Base-by-base conservation (phyloP, 2,888 invertebrate genomes). In the Salticus scenicus region DNA sequence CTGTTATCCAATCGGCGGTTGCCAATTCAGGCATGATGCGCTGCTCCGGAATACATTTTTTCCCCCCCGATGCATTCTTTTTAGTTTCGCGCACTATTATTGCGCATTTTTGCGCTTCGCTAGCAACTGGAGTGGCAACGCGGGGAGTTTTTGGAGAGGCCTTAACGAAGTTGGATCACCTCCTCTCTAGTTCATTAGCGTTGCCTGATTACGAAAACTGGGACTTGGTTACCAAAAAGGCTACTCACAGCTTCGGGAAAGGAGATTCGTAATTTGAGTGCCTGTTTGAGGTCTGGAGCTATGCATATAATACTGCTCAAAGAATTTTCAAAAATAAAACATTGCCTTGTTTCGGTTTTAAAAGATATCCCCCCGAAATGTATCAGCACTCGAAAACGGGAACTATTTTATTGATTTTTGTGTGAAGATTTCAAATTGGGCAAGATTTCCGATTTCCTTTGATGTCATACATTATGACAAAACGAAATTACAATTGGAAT, bases 1-100 rank as follows among this genome's bases (percentile, higher is more conserved):
- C 75, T 81, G 81, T 81, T 81, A 81, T 41, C 81, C 81, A 81
- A 81, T 81, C 75, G 81, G 81, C 69, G 75, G 81, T 33, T 57
- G 28, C 81, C 74, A 81, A 67, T 37, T 37, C 24, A 67, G 75
- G 74, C 63, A 69, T 81, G 81, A 81, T 81, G 69, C 81, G 81
- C 66, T 64, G 66, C 30, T 42, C 69, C 71, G 28, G 28, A 33
- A 0, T 47, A 2, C 12, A n/a, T 31, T 31, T 33, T 71, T 78
- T 78, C 42, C 20, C n/a, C 24, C n/a, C 24, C 10, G 47, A 57
- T 57, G 57, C 57, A 24, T 67, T 66, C 28, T 27, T 67, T 67
- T 37, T 37, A 10, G 7, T 67, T 31, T 67, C 33, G 67, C 67
- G 33, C 67, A 37, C 67, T 67, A 37, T 33, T 67, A 33, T 33